A percentile compares a stretch with the other conserved stretches of the same genome.
Conservation (phyloP, 2,113 vertebrate genomes). For the Xenotilapia caudafasciata region DNA sequence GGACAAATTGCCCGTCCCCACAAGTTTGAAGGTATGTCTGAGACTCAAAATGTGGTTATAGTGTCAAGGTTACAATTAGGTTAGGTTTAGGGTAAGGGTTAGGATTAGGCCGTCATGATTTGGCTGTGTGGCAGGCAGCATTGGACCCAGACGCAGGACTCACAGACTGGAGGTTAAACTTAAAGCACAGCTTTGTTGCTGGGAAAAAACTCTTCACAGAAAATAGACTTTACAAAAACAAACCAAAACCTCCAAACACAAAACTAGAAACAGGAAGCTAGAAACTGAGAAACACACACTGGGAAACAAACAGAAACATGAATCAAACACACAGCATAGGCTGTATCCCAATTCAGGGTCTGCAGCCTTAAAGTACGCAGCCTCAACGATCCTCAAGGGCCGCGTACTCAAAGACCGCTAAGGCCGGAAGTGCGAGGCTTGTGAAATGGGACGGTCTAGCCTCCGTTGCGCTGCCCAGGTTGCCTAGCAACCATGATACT, state of each 20-base stretch:
- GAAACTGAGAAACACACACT: not conserved
- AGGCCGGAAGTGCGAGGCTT: no score
- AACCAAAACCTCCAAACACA: not conserved
- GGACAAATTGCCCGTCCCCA: not conserved
- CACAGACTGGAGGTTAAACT: not conserved
- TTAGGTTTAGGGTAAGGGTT: not conserved
- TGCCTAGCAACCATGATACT: no score
- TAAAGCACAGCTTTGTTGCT: not conserved
- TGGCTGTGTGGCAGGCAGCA: not conserved
- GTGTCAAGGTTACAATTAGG: not conserved
- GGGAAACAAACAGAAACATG: not conserved
- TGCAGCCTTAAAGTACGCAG: no score
- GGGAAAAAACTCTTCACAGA: not conserved
- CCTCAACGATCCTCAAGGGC: no score
- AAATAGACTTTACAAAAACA: not conserved
- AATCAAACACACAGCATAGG: rapidly evolving
- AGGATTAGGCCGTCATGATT: not conserved
- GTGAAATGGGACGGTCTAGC: no score
- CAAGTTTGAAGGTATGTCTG: not conserved
- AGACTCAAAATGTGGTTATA: not conserved
- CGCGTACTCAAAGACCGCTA: no score
- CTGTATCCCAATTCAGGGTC: not conserved
- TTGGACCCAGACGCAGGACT: not conserved
- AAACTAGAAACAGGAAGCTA: not conserved
- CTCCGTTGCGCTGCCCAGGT: no score